Evolutionary conservation across 2,888 invertebrate species (phyloP).

Genomic region (Limulus polyphemus): DNA sequence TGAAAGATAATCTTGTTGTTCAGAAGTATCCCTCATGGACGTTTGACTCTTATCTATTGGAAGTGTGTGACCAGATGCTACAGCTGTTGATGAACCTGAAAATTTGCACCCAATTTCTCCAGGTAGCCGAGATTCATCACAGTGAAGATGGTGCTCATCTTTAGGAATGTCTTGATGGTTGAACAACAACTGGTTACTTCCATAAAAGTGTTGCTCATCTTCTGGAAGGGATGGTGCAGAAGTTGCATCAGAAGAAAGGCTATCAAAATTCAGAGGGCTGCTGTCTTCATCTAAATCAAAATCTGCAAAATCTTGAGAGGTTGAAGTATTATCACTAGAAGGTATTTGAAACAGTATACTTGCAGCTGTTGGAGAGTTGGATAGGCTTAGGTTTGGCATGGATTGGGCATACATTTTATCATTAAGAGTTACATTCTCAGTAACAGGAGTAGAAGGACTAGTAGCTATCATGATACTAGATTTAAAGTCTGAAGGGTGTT

Average conservation of each 20-base stretch:
- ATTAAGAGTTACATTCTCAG: constrained; percentile 10
- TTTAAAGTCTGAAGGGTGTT: constrained; percentile 19
- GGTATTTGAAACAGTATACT: constrained; percentile 12
- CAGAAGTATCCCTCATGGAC: too few species aligned
- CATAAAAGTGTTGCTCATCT: constrained; percentile 5
- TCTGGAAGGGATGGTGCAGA: constrained; percentile 10
- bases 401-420: constrained; percentile 22
- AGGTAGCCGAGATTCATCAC: too few species aligned
- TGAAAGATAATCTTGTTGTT: too few species aligned
- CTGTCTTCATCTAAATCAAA: constrained; percentile 25
- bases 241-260: constrained; percentile 14
- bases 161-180: too few species aligned
- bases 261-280: constrained; percentile 14
- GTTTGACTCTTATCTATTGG: too few species aligned
- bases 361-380: constrained; percentile 11
- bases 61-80: too few species aligned
- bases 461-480: constrained; percentile 21
- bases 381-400: constrained; percentile 23
- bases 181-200: too few species aligned
- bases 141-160: too few species aligned
- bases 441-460: constrained; percentile 17
- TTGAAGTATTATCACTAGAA: constrained; percentile 26
- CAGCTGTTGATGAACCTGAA: too few species aligned
- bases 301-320: constrained; percentile 26
- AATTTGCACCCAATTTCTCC: too few species aligned